These are phyloP conservation scores for Stratiomys singularior DNA, from an alignment of 2,888 invertebrate species.

Conservation along the genomic window DNA sequence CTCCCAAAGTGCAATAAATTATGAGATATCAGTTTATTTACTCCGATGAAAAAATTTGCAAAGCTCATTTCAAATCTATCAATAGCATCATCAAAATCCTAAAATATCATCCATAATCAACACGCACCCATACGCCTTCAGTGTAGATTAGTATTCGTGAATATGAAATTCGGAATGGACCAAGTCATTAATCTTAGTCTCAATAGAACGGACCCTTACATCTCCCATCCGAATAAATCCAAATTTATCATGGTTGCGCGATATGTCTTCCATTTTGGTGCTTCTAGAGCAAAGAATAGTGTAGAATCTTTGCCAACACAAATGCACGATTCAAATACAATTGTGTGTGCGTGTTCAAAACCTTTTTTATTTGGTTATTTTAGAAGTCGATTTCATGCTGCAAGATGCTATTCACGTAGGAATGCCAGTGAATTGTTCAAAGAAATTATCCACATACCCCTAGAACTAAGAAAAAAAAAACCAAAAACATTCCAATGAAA, in stretches of 20 bases:
- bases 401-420: neutral
- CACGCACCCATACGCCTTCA: neutral
- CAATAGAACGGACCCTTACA: slow-evolving; percentile 3
- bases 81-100: neutral
- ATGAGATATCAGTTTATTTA: too few relatives aligned
- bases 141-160: neutral
- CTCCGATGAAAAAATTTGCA: too few relatives aligned
- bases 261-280: slow-evolving; percentile 3
- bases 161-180: neutral
- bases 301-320: neutral
- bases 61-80: too few relatives aligned
- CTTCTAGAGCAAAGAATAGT: neutral
- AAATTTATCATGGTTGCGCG: neutral
- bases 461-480: neutral
- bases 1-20: too few relatives aligned
- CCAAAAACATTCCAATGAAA: neutral
- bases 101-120: neutral
- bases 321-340: too few relatives aligned
- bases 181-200: slow-evolving; percentile 7
- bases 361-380: too few relatives aligned
- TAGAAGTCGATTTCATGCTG: neutral
- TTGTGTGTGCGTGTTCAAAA: too few relatives aligned
- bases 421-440: slow-evolving; percentile 36
- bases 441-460: neutral
- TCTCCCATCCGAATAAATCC: neutral